These are phyloP conservation scores for Anastrepha obliqua DNA, from an alignment of 1,140 invertebrate species.

Conservation along the genomic window DNA sequence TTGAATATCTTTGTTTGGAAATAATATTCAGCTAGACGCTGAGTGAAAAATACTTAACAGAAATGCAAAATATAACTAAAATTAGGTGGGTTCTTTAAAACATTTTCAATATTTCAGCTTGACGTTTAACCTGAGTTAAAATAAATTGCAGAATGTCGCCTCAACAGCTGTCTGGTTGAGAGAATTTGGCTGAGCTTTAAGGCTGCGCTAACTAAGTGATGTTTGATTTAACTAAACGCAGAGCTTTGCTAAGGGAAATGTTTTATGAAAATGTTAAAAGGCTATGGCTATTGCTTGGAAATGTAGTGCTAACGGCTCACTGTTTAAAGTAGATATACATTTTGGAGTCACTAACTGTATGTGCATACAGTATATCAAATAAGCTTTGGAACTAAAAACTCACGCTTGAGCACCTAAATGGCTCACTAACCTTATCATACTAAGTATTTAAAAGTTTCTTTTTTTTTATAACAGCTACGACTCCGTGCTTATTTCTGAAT, in stretches of 20 bases:
- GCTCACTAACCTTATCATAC: slow-evolving; percentile 3
- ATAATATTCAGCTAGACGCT: background rate
- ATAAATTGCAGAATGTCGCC: background rate
- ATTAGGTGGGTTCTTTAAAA: too few species aligned
- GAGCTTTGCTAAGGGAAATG: background rate
- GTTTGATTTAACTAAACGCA: background rate
- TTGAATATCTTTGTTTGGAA: background rate
- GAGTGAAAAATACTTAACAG: slow-evolving; percentile 37
- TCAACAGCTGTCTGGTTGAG: background rate
- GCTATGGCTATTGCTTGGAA: background rate
- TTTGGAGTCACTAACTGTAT: background rate
- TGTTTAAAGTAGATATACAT: background rate
- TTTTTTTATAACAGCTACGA: background rate
- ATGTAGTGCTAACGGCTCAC: background rate
- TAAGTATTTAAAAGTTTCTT: slow-evolving; percentile 3
- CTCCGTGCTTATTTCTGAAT: too few species aligned
- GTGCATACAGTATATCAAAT: too few species aligned
- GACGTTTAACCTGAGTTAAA: too few species aligned
- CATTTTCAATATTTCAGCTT: too few species aligned
- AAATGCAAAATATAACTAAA: background rate
- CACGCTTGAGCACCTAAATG: background rate
- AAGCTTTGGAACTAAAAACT: background rate
- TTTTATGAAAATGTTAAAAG: background rate
- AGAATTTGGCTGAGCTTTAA: background rate
- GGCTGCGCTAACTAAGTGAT: background rate